Evolutionary conservation across 2,797 vertebrate species (phyloP), one percentile per base, ranked within the genome.

Genomic region (Protonibea diacanthus): DNA sequence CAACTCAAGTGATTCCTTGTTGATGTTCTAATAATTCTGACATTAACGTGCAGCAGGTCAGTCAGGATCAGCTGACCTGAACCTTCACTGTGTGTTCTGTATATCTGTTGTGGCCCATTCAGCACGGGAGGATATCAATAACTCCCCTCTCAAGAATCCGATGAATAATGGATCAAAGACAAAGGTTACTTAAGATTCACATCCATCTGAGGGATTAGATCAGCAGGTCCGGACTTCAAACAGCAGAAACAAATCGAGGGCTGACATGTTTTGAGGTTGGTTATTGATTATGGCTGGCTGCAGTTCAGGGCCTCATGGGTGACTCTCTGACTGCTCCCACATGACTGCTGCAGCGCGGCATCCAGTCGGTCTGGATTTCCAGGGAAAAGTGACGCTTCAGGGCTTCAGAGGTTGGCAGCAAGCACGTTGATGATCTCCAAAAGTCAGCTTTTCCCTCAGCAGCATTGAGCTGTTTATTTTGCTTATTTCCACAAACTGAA

Each of bases 141-240:
- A 76, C 80, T 65, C 70, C 70, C 20, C 76, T 75, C 84, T 87
- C 68, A 87, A 90, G 83, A 56, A 87, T 86, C 78, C 44, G 89
- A 84, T 90, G 82, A 96, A 96, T 94, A 93, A 94, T 95, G 91
- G 73, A 93, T 95, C 84, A 91, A 88, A 93, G 89, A 82, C 80
- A 87, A 92, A 89, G 86, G 59, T 88, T 86, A 72, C 92, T 94
- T 93, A 94, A 93, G 88, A 88, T 91, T 84, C 84, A 62, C 89
- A 91, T 94, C 92, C 84, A 86, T 95, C 87, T 81, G 83, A 89
- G 55, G 88, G 83, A 88, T 89, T 80, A 76, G 84, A 90, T 88
- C 90, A 89, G 82, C 90, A 84, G 91, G 83, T 81, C 83, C 64
- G 42, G 86, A 92, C 93, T 92, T 93, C 91, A 95, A 95, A 88